phyloP scores from a whole-genome alignment of 1,140 invertebrate genomes.

The Lethocerus indicus region DNA sequence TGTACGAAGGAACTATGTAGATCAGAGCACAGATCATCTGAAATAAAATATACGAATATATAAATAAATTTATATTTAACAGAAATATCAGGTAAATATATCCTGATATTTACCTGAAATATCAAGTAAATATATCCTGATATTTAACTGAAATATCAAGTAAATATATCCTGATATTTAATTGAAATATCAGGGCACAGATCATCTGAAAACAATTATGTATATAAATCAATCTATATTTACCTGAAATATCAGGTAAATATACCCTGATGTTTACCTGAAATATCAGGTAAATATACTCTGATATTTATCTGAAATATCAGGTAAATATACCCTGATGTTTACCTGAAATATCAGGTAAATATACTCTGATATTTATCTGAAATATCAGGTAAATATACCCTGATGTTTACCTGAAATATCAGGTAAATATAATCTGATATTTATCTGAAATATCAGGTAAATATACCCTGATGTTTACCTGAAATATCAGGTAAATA shows the following conservation, averaged over 20 bases:
- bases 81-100: background rate
- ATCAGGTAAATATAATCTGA: background rate
- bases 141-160: background rate
- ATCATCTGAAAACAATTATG: background rate
- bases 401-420: background rate
- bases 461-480: background rate
- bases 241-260: too few species aligned
- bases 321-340: too few species aligned
- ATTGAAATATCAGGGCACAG: background rate
- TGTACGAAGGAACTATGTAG: slow-evolving; percentile 66
- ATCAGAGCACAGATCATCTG: slow-evolving; percentile 57
- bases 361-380: too few species aligned
- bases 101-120: background rate
- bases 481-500: background rate
- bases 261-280: too few species aligned
- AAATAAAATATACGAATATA: slow-evolving; percentile 14
- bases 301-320: too few species aligned
- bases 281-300: too few species aligned
- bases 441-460: background rate
- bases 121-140: background rate
- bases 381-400: background rate
- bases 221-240: background rate
- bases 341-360: too few species aligned
- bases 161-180: background rate
- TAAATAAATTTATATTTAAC: background rate